Evolutionary conservation across 2,113 vertebrate genomes (phyloP), one percentile per base, ranked within the genome.

Genomic region (Tonatia bakeri): DNA sequence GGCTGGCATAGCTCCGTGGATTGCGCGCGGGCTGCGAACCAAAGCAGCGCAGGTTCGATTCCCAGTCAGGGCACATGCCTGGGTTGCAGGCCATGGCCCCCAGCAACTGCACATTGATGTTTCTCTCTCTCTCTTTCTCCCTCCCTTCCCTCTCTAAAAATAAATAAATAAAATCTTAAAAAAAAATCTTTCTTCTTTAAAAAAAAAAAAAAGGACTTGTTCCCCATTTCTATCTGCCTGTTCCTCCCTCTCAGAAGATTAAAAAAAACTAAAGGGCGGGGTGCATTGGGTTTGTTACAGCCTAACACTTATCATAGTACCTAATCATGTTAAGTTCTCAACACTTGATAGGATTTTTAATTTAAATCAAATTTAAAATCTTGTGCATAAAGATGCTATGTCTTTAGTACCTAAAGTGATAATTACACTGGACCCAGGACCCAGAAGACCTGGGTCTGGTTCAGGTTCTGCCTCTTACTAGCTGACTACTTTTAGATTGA

Each of bases 281-380:
- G 65, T 73, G 38, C 52, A 64, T 2, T 70, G 11, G 26, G 84
- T 76, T 86, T 61, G 17, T 75, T 82, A 43, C 38, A 91, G 3
- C 16, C 20, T 91, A 81, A 76, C 50, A 89, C 7, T 81, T 90
- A 75, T 12, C 56, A 52, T 0, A 93, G 52, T 45, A 76, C 24
- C 20, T 72, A 20, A 3, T 88, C 81, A 80, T 70, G 54, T 24
- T 88, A 75, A 54, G 43, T 70, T 91, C 82, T 94, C 43, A 83
- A 81, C 15, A n/a, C 11, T 72, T n/a, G 16, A 47, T 4, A 89
- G 19, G 70, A 50, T 77, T 94, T 88, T 95, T 52, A 56, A 82
- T 77, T 92, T 82, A 88, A 85, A 93, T 56, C 16, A 67, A 67
- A 90, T 50, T 87, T 83, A 67, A 90, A 86, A 54, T 36, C 54